These are phyloP conservation scores for Pseudococcus jackbeardsleyi DNA, from an alignment of 2,888 invertebrate species.

Conservation along the genomic window DNA sequence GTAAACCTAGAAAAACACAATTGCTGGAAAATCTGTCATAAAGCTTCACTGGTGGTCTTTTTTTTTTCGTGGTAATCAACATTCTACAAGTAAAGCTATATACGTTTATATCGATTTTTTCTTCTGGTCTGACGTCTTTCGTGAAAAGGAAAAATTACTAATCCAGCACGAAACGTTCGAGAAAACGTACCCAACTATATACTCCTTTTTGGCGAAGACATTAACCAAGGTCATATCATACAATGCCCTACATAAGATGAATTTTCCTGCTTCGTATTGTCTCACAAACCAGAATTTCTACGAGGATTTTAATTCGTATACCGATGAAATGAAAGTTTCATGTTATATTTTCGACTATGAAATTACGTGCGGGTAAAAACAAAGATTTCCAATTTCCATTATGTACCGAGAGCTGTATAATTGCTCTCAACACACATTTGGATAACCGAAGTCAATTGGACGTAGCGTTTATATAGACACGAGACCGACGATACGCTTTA, in stretches of 20 bases:
- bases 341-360: neutral
- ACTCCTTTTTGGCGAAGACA: neutral
- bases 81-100: neutral
- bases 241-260: neutral
- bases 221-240: neutral
- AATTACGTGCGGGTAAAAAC: neutral
- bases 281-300: neutral
- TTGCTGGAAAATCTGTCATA: neutral
- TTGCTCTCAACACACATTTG: neutral
- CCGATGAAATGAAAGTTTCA: neutral
- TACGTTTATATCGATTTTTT: neutral
- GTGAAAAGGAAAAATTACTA: slow-evolving; percentile 7
- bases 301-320: too few relatives aligned
- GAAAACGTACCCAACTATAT: neutral
- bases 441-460: too few relatives aligned
- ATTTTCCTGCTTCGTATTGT: neutral
- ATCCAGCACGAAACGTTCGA: neutral
- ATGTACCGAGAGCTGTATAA: neutral
- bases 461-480: too few relatives aligned
- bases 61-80: neutral
- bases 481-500: neutral
- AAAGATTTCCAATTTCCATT: neutral
- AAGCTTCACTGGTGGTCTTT: neutral
- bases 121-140: neutral
- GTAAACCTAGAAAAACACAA: neutral